These are phyloP conservation scores for Crotalus tigris DNA, from an alignment of 2,113 vertebrate genomes.

Conservation along the genomic window DNA sequence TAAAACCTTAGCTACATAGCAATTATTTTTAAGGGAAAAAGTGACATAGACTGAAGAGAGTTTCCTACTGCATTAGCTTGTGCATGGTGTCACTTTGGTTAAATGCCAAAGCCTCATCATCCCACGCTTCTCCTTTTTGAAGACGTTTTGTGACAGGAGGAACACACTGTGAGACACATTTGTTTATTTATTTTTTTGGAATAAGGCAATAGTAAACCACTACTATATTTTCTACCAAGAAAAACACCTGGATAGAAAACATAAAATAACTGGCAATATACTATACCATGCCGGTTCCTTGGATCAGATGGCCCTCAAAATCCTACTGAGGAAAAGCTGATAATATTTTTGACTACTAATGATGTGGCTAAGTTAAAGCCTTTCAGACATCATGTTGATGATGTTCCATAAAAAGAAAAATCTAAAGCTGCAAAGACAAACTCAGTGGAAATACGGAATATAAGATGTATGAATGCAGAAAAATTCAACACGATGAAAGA, in stretches of 20 bases:
- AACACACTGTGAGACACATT: background rate
- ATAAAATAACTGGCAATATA: background rate
- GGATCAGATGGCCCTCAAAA: background rate
- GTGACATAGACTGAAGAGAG: background rate
- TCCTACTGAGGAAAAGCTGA: background rate
- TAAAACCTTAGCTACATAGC: background rate
- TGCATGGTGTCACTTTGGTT: conserved; percentile 11
- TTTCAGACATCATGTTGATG: background rate
- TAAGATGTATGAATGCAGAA: background rate
- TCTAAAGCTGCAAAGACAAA: background rate
- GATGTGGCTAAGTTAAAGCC: background rate
- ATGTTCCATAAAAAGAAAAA: background rate
- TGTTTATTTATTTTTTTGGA: background rate
- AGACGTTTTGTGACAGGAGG: background rate
- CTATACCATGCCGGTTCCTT: background rate
- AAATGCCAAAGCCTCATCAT: background rate
- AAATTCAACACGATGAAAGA: background rate
- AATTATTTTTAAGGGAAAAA: conserved; percentile 25
- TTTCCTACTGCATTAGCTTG: conserved; percentile 13
- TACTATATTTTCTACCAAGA: background rate
- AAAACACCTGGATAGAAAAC: background rate
- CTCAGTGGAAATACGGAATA: background rate
- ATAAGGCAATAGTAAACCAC: background rate
- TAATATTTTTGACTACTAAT: background rate
- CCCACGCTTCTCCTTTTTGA: conserved; percentile 6